Evolutionary conservation across 2,797 vertebrate species (phyloP).

Genomic region (Serranus cabrilla): DNA sequence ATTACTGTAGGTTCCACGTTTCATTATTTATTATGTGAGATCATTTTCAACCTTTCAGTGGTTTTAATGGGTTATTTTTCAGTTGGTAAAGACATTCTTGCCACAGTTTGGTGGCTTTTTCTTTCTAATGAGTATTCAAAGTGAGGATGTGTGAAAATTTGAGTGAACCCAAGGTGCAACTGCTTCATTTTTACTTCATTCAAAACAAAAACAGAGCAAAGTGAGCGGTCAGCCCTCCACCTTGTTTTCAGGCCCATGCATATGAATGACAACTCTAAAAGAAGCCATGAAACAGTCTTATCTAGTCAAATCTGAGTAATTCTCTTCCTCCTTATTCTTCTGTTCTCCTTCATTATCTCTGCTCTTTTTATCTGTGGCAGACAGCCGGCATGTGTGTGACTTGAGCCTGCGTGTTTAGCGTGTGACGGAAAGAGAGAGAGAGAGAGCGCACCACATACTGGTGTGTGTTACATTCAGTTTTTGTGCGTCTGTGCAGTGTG

Average conservation of each 20-base stretch:
- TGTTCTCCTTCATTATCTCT: slow-evolving; percentile 39
- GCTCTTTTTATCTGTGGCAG: slow-evolving; percentile 47
- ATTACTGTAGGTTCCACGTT: background rate
- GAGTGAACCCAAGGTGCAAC: background rate
- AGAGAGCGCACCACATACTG: background rate
- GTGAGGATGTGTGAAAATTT: background rate
- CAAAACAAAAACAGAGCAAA: slow-evolving; percentile 31
- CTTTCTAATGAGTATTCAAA: slow-evolving; percentile 1
- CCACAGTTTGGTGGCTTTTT: background rate
- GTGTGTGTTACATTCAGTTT: background rate
- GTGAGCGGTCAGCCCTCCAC: slow-evolving; percentile 12
- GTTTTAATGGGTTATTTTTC: slow-evolving; percentile 10
- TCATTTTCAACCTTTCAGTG: background rate
- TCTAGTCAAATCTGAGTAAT: slow-evolving; percentile 42
- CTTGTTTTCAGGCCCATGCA: slow-evolving; percentile 12
- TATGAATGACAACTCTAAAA: slow-evolving; percentile 39
- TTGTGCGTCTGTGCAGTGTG: slow-evolving; percentile 18
- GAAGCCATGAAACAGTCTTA: slow-evolving; percentile 29
- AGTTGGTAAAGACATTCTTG: no score
- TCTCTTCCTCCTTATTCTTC: slow-evolving; percentile 21
- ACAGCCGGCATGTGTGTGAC: slow-evolving; percentile 39
- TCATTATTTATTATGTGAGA: background rate
- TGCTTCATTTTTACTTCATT: slow-evolving; percentile 12
- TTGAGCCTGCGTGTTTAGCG: slow-evolving; percentile 2
- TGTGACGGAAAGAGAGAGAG: slow-evolving; percentile 14